Percentiles rank a stretch among this genome's conserved stretches.
These are phyloP conservation scores for Macroramphosus scolopax DNA, from an alignment of 2,797 vertebrate genomes.

Conservation along the genomic window DNA sequence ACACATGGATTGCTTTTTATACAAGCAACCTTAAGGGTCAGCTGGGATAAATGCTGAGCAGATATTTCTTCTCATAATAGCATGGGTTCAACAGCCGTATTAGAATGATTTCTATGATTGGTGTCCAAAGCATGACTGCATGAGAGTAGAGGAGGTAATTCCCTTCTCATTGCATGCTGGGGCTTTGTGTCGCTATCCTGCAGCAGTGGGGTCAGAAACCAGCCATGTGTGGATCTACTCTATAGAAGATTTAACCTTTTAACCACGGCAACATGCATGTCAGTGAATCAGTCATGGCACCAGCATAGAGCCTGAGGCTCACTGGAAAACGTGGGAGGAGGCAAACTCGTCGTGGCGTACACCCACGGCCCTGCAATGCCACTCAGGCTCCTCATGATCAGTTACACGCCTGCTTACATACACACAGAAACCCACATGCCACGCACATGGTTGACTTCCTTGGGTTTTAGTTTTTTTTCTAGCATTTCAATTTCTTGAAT, in stretches of 20 bases:
- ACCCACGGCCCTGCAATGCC: conserved; percentile 5
- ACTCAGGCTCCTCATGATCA: conserved; percentile 1
- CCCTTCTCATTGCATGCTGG: conserved; percentile 12
- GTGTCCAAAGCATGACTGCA: background rate
- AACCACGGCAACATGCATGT: conserved; percentile 24
- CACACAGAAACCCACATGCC: conserved; percentile 1
- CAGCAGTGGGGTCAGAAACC: conserved; percentile 25
- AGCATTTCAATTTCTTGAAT: background rate
- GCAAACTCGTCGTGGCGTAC: conserved; percentile 19
- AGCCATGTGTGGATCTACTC: conserved; percentile 19
- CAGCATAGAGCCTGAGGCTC: conserved; percentile 24
- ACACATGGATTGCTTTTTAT: background rate
- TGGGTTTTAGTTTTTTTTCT: background rate
- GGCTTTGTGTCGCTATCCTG: conserved; percentile 28
- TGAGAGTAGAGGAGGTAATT: conserved; percentile 5
- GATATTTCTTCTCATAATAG: conserved; percentile 33
- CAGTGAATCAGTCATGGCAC: conserved; percentile 23
- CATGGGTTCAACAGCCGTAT: conserved; percentile 13
- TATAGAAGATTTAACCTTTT: conserved; percentile 43
- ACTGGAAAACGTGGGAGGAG: conserved; percentile 8
- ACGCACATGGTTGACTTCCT: too few species aligned
- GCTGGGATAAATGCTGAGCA: conserved; percentile 21
- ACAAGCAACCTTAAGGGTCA: conserved; percentile 11
- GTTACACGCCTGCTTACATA: background rate
- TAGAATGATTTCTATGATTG: conserved; percentile 22